phyloP scores from a whole-genome alignment of 1,140 invertebrate genomes.

The Neodiprion lecontei region DNA sequence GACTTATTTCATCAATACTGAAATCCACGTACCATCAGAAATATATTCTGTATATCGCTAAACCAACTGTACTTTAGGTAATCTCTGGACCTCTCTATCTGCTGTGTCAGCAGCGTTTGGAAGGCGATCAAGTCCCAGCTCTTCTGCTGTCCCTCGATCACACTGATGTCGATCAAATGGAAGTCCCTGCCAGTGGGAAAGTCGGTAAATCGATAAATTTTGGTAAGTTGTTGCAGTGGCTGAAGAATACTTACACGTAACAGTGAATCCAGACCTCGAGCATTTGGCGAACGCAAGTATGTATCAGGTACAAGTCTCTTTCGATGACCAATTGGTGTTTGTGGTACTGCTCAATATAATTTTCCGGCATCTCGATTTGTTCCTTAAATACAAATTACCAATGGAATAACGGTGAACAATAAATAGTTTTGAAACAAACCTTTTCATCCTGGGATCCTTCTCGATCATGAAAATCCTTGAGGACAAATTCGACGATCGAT shows the following conservation, averaged over 20 bases:
- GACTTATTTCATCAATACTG: background rate
- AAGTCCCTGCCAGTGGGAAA: conserved; percentile 46
- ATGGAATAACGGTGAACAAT: no score
- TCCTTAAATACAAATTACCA: background rate
- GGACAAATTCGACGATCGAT: conserved; percentile 84
- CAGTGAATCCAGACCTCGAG: conserved; percentile 46
- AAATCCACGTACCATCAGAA: conserved; percentile 46
- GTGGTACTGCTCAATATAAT: background rate
- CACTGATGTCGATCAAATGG: conserved; percentile 59
- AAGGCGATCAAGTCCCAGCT: conserved; percentile 72
- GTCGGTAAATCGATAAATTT: conserved; percentile 40
- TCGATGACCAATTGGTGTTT: background rate
- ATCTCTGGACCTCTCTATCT: conserved; percentile 65
- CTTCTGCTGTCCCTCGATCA: conserved; percentile 60
- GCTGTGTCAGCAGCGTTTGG: conserved; percentile 59
- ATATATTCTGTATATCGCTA: conserved; percentile 69
- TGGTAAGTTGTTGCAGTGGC: background rate
- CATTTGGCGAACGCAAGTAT: conserved; percentile 52
- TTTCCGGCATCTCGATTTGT: background rate
- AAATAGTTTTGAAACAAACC: background rate
- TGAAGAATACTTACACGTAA: conserved; percentile 36
- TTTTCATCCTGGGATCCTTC: conserved; percentile 10
- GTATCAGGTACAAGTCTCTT: conserved; percentile 30
- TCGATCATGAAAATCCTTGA: conserved; percentile 69
- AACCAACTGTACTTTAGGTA: conserved; percentile 69